Percentiles rank a stretch among this genome's conserved stretches.
phyloP scores from a whole-genome alignment of 2,113 vertebrate genomes.

The Strix uralensis region DNA sequence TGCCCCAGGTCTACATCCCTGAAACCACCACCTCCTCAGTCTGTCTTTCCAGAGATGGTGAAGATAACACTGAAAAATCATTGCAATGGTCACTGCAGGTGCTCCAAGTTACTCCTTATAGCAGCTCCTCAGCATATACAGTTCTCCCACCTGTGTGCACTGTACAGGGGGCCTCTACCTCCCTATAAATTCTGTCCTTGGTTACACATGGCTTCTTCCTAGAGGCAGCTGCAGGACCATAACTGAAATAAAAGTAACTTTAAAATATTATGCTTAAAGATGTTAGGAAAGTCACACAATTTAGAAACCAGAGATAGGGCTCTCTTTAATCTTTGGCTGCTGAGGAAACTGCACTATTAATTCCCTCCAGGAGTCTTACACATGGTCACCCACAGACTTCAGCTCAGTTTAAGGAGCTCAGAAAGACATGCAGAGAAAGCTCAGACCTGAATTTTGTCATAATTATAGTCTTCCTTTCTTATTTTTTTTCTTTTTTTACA shows the following conservation, averaged over 20 bases:
- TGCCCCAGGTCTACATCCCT: not conserved
- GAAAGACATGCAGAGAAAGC: not conserved
- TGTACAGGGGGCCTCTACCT: not conserved
- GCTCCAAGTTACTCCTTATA: not conserved
- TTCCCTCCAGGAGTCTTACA: not conserved
- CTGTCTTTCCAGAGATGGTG: not conserved
- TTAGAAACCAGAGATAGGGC: not conserved
- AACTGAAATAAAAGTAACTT: not conserved
- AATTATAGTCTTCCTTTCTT: not conserved
- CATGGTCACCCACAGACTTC: not conserved
- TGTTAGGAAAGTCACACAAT: not conserved
- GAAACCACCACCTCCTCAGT: not conserved
- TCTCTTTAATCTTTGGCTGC: not conserved
- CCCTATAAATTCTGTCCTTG: not conserved
- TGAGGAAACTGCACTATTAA: not conserved
- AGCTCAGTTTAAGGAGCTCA: not conserved
- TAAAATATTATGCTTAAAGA: not conserved
- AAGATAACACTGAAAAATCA: not conserved
- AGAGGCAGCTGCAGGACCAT: not conserved
- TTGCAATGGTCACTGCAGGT: not conserved
- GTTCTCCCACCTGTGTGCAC: fast-evolving
- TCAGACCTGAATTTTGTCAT: not conserved
- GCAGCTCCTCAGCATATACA: not conserved
- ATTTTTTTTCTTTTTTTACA: not conserved
- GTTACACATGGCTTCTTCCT: not conserved